Conservation (phyloP, 2,113 vertebrate genomes). For the Seriola aureovittata region DNA sequence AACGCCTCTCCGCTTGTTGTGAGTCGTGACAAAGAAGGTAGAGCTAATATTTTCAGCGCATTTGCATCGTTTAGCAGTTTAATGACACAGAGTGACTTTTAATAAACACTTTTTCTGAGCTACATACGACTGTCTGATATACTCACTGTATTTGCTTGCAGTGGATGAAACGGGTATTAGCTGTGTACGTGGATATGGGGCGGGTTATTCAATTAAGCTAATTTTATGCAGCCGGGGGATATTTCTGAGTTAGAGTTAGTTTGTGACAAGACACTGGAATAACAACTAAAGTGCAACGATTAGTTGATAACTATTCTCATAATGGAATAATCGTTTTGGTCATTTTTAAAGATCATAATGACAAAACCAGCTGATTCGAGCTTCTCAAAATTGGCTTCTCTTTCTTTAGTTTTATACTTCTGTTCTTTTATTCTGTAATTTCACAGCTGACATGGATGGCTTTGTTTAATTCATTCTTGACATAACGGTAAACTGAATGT, state of each 20-base stretch:
- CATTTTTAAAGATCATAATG: too few species aligned
- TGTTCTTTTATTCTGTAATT: too few species aligned
- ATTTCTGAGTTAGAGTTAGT: neutral
- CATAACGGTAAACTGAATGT: neutral
- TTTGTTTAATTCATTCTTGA: neutral
- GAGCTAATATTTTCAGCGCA: constrained; percentile 25
- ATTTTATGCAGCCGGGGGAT: neutral
- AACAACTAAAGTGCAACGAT: neutral
- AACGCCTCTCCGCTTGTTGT: constrained; percentile 2
- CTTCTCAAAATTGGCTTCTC: too few species aligned
- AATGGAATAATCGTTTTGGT: neutral
- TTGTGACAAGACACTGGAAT: neutral
- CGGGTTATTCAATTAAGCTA: neutral
- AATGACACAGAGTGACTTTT: neutral
- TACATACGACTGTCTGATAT: neutral
- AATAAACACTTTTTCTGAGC: too few species aligned
- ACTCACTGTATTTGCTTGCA: neutral
- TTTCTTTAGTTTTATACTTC: too few species aligned
- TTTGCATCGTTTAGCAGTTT: neutral
- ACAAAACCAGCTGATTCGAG: too few species aligned
- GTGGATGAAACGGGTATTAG: neutral
- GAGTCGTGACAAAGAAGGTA: constrained; percentile 50
- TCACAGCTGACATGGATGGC: too few species aligned
- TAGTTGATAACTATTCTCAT: neutral
- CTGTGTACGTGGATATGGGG: neutral